Evolutionary conservation across 2,888 invertebrate species (phyloP), one percentile per base, ranked within the genome.

Genomic region (Luperina testacea): DNA sequence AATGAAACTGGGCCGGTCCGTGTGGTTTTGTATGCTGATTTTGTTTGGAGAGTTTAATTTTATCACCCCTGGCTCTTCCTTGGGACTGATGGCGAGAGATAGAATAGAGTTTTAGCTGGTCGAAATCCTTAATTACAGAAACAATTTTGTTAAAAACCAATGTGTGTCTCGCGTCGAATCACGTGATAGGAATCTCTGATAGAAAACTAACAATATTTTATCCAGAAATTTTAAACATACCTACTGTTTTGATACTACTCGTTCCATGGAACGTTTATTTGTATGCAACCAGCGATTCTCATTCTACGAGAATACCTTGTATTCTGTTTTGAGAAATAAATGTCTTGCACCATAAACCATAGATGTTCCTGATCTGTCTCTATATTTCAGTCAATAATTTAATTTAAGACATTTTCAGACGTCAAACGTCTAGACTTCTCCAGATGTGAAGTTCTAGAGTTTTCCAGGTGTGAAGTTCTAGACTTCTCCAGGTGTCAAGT

Each of bases 21-120:
- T 83, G 82, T 82, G 85, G 86, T 83, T 84, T 79, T 85, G 79
- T 71, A 68, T 61, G 63, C 64, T 69, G 72, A 79, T 85, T 85
- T 75, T 17, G 74, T 78, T 75, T 13, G 20, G 5, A 32, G 48
- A 63, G 48, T 75, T 74, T 72, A 74, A 78, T 76, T 76, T 80
- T 72, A 68, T 59, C 72, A 53, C 27, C 13, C 13, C 9, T 27
- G 17, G 57, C 9, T 73, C 72, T 77, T 82, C 72, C 57, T 20
- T 32, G 11, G 48, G 5, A 51, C 38, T 42, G 9, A 38, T 72
- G 24, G 4, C 20, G 24, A 53, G 24, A 24, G 27, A n/a, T n/a
- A 6, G 27, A 45, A 20, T 42, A 15, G 2, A 15, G 32, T 63
- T 32, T 32, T 8, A 51, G 3, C 9, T 11, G 9, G 57, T 57